These are phyloP conservation scores for Rhynchomys soricoides DNA, from an alignment of 2,113 vertebrate species.

Conservation along the genomic window DNA sequence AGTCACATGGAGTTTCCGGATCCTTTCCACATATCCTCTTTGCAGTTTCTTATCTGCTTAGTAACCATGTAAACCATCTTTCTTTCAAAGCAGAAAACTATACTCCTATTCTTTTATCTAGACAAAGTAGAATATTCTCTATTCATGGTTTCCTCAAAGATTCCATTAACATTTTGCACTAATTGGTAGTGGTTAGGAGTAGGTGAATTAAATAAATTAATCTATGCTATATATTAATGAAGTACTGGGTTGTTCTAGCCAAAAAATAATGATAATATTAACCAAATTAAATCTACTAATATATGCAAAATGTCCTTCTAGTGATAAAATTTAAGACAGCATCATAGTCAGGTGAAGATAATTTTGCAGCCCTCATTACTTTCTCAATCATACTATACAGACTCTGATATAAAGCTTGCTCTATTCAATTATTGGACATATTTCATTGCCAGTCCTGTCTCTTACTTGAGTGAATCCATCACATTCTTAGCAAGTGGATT, in stretches of 20 bases:
- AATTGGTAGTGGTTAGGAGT: not conserved
- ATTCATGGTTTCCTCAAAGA: not conserved
- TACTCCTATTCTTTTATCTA: not conserved
- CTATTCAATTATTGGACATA: not conserved
- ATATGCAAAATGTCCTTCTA: not conserved
- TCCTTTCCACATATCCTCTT: not conserved
- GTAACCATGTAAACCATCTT: not conserved
- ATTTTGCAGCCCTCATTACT: not conserved
- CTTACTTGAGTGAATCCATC: not conserved
- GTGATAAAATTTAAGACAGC: slow-evolving; percentile 4
- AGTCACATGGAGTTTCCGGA: not conserved
- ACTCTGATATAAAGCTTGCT: not conserved
- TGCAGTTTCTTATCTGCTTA: not conserved
- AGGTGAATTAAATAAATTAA: not conserved
- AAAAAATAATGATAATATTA: not conserved
- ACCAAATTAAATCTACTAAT: slow-evolving; percentile 19
- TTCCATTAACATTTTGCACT: not conserved
- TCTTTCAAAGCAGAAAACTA: not conserved
- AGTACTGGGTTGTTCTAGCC: not conserved
- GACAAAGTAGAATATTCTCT: not conserved
- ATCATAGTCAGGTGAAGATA: not conserved
- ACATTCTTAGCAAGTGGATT: not conserved
- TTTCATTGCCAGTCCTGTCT: not conserved
- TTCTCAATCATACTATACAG: not conserved
- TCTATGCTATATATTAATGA: not conserved